These are phyloP conservation scores for Turnix velox DNA, from an alignment of 2,113 vertebrate genomes.

Conservation along the genomic window DNA sequence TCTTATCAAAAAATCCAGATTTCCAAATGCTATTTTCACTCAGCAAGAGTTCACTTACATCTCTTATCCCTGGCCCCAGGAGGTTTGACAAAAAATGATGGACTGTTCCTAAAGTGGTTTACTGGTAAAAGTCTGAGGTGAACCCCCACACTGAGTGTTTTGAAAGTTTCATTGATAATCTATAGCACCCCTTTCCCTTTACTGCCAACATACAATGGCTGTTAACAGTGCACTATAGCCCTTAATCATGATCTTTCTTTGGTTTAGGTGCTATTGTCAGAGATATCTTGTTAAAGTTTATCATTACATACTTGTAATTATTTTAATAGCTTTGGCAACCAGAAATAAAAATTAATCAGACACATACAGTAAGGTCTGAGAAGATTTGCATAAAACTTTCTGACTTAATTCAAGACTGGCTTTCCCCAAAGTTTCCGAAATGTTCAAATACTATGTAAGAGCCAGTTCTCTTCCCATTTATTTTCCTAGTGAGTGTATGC, in stretches of 20 bases:
- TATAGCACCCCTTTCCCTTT: neutral
- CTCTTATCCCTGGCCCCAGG: neutral
- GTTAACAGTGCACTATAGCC: neutral
- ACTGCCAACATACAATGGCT: neutral
- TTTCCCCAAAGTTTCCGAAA: neutral
- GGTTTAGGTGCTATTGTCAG: neutral
- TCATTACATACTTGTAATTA: neutral
- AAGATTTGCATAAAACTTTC: neutral
- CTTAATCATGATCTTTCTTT: neutral
- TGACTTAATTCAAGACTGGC: neutral
- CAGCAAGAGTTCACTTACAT: neutral
- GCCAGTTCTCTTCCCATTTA: neutral
- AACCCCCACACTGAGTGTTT: neutral
- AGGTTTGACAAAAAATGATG: neutral
- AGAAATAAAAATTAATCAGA: neutral
- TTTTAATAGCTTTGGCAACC: neutral
- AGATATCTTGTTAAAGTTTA: neutral
- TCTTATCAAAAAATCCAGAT: neutral
- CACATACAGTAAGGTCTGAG: neutral
- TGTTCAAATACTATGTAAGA: neutral
- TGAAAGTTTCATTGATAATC: constrained; percentile 2
- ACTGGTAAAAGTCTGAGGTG: neutral
- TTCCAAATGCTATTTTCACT: neutral
- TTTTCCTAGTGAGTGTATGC: neutral
- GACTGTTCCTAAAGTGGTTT: neutral